Evolutionary conservation across 2,888 invertebrate genomes (phyloP).

Genomic region (Phlogophora meticulosa): DNA sequence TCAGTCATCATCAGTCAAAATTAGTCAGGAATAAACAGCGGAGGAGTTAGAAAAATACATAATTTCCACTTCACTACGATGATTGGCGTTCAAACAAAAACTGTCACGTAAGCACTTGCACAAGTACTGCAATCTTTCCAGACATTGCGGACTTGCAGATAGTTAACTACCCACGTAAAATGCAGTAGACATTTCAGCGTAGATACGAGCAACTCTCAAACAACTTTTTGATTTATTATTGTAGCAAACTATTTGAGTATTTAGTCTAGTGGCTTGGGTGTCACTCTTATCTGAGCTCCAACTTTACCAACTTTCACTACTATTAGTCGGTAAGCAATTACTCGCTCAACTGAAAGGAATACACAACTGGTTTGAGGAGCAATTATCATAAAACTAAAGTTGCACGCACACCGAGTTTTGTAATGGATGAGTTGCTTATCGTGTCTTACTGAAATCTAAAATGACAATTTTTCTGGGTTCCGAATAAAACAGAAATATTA

Average conservation of each 20-base stretch:
- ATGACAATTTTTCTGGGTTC: neutral
- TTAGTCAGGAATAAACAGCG: no score
- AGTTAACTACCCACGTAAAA: conserved; percentile 57
- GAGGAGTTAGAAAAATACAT: no score
- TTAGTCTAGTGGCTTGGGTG: conserved; percentile 80
- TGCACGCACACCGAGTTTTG: conserved; percentile 15
- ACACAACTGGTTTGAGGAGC: conserved; percentile 55
- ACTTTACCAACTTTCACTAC: conserved; percentile 70
- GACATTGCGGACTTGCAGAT: conserved; percentile 52
- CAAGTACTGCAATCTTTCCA: conserved; percentile 56
- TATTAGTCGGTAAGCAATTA: conserved; percentile 73
- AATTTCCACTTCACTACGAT: conserved; percentile 7
- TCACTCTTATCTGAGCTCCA: conserved; percentile 79
- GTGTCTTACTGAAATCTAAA: neutral
- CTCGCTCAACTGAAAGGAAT: conserved; percentile 65
- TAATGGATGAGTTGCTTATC: conserved; percentile 14
- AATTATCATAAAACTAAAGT: conserved; percentile 54
- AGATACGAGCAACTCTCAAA: conserved; percentile 71
- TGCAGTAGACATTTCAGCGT: conserved; percentile 63
- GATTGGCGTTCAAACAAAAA: conserved; percentile 33
- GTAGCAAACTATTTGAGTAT: conserved; percentile 83
- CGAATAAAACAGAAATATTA: neutral
- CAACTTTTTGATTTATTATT: conserved; percentile 83
- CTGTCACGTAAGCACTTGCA: conserved; percentile 40
- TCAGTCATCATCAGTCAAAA: no score